Base-by-base conservation (phyloP, 1,140 invertebrate genomes). In the Drepana arcuata region DNA sequence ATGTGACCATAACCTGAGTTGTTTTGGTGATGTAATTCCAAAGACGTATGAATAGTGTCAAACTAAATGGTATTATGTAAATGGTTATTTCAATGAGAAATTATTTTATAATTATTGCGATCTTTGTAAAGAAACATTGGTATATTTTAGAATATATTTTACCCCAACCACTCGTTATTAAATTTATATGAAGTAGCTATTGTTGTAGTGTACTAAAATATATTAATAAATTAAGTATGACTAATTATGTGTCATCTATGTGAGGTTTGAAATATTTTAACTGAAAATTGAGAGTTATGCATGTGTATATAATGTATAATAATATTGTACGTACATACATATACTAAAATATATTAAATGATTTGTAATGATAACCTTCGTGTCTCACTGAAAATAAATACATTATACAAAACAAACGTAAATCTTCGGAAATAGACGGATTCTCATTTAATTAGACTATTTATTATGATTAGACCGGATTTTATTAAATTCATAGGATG, bases 11-110 rank as follows among this genome's bases (percentile, higher is more conserved):
- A 79, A 75, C 71, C 56, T 57, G 61, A 66, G 66, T 58, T 66
- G 63, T 80, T 75, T 77, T 74, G 77, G 77, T 81, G 77, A 81
- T 81, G 70, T 71, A 66, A 73, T 81, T 79, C 77, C 77, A 81
- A 82, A 82, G 78, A 82, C 44, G 69, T 78, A 78, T 72, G 59
- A 66, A 67, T 77, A 81, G 65, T 81, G 70, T 70, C 66, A 64
- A 69, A 62, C 50, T 68, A 60, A 60, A 57, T 63, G 47, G 47
- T 68, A 66, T 62, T 64, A 54, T 74, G 58, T 70, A 70, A 52
- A 62, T 56, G 42, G 47, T 56, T 55, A 43, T 61, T 57, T 59
- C 45, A 35, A 49, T 54, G 32, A 44, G 42, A 58, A 33, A 50
- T 54, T 43, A 44, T 35, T 35, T 26, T 52, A 50, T 54, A 41